A percentile compares a stretch with the other conserved stretches of the same genome.
These are phyloP conservation scores for Caenorhabditis parvicauda DNA, from an alignment of 2,888 invertebrate species.

Conservation along the genomic window DNA sequence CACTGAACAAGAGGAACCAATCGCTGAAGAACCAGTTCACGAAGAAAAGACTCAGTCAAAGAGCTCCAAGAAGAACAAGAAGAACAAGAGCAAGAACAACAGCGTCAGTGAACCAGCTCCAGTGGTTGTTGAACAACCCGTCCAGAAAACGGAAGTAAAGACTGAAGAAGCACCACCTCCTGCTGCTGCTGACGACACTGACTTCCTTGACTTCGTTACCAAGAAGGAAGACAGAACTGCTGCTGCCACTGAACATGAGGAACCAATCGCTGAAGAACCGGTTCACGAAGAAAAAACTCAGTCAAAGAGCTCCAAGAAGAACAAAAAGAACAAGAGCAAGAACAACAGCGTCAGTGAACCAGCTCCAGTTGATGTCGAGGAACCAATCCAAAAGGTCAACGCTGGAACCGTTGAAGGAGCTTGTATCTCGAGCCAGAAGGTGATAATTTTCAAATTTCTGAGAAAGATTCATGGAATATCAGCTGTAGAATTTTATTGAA, in stretches of 20 bases:
- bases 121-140: no score
- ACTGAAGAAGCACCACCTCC: no score
- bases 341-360: constrained; percentile 21
- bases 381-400: constrained; percentile 10
- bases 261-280: constrained; percentile 6
- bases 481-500: no score
- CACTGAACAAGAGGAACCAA: constrained; percentile 9
- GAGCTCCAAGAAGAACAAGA: no score
- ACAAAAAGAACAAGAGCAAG: constrained; percentile 29
- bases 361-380: constrained; percentile 6
- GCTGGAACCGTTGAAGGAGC: no score
- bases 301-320: constrained; percentile 24
- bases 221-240: constrained; percentile 7
- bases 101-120: no score
- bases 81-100: no score
- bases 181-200: constrained; percentile 11
- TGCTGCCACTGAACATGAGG: constrained; percentile 14
- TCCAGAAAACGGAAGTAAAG: constrained; percentile 7
- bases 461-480: no score
- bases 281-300: constrained; percentile 6
- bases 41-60: no score
- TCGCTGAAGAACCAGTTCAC: constrained; percentile 2
- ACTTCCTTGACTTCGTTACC: constrained; percentile 13
- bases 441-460: no score
- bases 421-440: no score